Conservation (phyloP, 2,888 invertebrate species). For the Sabatieria punctata region DNA sequence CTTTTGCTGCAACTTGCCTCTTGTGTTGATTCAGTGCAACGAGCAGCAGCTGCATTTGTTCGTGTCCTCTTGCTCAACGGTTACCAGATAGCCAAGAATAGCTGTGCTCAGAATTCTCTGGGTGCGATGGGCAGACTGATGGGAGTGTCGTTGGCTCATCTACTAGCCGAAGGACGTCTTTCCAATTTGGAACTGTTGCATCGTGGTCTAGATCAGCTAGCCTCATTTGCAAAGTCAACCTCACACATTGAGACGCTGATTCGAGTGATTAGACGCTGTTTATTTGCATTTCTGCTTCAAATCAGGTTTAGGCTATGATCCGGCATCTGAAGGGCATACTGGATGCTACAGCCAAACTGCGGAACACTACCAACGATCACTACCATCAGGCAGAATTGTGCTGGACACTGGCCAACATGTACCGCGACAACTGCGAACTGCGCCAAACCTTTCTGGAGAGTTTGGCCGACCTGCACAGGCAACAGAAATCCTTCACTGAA, state of each 20-base stretch:
- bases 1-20: slow-evolving; percentile 3
- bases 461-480: slow-evolving; percentile 59
- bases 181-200: slow-evolving; percentile 4
- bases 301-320: slow-evolving; percentile 57
- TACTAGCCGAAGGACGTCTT: slow-evolving; percentile 62
- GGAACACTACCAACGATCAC: slow-evolving; percentile 71
- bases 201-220: neutral
- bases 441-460: slow-evolving; percentile 88
- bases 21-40: slow-evolving; percentile 21
- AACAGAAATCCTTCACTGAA: slow-evolving; percentile 70
- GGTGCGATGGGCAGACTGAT: slow-evolving; percentile 43
- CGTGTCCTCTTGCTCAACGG: slow-evolving; percentile 14
- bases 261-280: neutral
- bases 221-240: neutral
- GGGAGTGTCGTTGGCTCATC: slow-evolving; percentile 82
- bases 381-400: slow-evolving; percentile 38
- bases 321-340: slow-evolving; percentile 79
- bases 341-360: slow-evolving; percentile 81
- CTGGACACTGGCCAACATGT: slow-evolving; percentile 36
- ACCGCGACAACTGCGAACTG: slow-evolving; percentile 70
- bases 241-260: slow-evolving; percentile 1
- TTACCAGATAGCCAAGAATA: neutral
- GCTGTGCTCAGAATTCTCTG: too few species aligned
- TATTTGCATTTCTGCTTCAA: too few species aligned
- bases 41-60: slow-evolving; percentile 24